Evolutionary conservation across 2,797 vertebrate species (phyloP).

Genomic region (Lemur catta): DNA sequence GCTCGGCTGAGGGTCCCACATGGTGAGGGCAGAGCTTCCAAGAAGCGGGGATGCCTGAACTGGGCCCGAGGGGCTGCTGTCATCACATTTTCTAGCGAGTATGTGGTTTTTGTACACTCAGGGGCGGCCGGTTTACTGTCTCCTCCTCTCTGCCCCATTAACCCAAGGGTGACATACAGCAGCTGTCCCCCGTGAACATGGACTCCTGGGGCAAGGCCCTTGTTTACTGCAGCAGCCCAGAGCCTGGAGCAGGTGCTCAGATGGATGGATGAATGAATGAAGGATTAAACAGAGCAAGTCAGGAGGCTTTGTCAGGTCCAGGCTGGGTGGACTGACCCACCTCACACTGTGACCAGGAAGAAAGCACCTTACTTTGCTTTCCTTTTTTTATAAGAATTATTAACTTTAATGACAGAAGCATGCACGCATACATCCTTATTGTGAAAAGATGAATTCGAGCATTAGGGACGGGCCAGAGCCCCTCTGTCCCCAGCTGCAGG

Average conservation of each 20-base stretch:
- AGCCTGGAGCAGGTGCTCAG: background rate
- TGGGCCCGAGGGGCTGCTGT: background rate
- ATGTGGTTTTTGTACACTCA: background rate
- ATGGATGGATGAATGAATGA: background rate
- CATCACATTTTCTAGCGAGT: background rate
- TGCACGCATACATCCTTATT: background rate
- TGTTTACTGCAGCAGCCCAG: background rate
- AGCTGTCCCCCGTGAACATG: background rate
- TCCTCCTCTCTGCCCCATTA: background rate
- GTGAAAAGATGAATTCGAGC: background rate
- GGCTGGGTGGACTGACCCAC: background rate
- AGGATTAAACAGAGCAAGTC: background rate
- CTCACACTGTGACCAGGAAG: background rate
- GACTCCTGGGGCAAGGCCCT: background rate
- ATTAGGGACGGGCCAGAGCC: background rate
- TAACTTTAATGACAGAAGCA: background rate
- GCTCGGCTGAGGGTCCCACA: rapidly evolving
- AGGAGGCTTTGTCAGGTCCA: background rate
- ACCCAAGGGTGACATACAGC: background rate
- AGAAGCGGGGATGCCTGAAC: background rate
- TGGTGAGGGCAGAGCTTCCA: background rate
- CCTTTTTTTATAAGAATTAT: background rate
- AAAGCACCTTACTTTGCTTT: background rate
- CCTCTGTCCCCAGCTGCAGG: background rate
- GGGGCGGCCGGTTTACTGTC: background rate